A percentile compares a stretch with the other conserved stretches of the same genome.
These are phyloP conservation scores for Halichoeres trimaculatus DNA, from an alignment of 2,113 vertebrate genomes.

Conservation along the genomic window DNA sequence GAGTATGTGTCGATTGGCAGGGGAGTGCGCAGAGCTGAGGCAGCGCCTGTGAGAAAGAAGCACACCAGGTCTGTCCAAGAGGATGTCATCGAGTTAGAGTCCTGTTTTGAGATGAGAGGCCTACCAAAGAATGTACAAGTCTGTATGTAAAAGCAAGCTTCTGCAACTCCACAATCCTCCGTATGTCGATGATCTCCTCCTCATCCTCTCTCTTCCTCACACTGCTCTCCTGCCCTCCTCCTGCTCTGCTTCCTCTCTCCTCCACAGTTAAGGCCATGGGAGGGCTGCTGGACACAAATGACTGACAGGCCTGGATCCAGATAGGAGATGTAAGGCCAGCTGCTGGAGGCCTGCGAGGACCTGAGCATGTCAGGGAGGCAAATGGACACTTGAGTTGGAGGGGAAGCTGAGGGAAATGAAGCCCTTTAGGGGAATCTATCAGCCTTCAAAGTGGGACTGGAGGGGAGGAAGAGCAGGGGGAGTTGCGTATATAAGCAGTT, in stretches of 20 bases:
- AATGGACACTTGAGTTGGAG: constrained; percentile 15
- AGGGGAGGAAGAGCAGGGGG: not conserved
- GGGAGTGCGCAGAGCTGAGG: constrained; percentile 33
- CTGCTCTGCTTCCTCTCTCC: constrained; percentile 36
- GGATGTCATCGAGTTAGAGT: constrained; percentile 31
- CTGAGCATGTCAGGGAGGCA: constrained; percentile 52
- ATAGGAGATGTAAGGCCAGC: constrained; percentile 39
- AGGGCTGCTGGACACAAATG: constrained; percentile 55
- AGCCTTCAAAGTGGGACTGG: constrained; percentile 24
- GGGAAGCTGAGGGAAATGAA: constrained; percentile 24
- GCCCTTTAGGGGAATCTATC: constrained; percentile 51
- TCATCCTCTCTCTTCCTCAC: constrained; percentile 8
- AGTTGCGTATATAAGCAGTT: constrained; percentile 26
- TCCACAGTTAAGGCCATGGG: constrained; percentile 64
- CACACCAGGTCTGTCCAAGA: constrained; percentile 34
- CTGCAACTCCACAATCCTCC: constrained; percentile 30
- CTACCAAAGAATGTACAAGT: constrained; percentile 44
- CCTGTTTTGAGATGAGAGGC: constrained; percentile 43
- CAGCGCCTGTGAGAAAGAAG: constrained; percentile 40
- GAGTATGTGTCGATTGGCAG: constrained; percentile 26
- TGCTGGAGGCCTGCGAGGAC: constrained; percentile 40
- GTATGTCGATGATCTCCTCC: not conserved
- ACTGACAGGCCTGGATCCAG: constrained; percentile 49
- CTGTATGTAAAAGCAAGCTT: constrained; percentile 19
- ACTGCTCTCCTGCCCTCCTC: constrained; percentile 1